phyloP scores from a whole-genome alignment of 2,113 vertebrate genomes.

The Tachysurus vachellii region DNA sequence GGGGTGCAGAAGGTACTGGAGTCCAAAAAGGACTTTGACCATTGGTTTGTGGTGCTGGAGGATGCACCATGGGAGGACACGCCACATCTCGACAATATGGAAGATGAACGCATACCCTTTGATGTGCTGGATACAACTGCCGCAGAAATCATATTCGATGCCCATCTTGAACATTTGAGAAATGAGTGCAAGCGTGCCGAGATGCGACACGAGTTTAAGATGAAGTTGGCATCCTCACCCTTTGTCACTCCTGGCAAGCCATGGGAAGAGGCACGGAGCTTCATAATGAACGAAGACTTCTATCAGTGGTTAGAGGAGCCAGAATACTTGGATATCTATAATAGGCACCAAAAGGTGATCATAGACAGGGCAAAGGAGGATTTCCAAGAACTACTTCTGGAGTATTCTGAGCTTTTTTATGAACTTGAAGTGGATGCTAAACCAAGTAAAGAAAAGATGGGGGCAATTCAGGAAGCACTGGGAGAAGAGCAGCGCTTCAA shows the following conservation, averaged over 20 bases:
- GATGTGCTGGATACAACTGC: conserved; percentile 86
- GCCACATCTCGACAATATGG: conserved; percentile 85
- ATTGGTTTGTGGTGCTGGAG: conserved; percentile 94
- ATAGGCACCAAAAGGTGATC: conserved; percentile 93
- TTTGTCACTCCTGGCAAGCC: conserved; percentile 95
- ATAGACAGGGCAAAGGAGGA: conserved; percentile 96
- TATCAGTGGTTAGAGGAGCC: conserved; percentile 94
- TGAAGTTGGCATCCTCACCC: conserved; percentile 84
- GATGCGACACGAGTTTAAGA: conserved; percentile 88
- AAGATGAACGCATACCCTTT: conserved; percentile 89
- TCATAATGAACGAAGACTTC: conserved; percentile 97
- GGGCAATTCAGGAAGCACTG: conserved; percentile 93
- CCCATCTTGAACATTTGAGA: conserved; percentile 87
- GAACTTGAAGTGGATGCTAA: conserved; percentile 96
- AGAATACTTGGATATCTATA: conserved; percentile 91
- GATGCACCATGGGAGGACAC: conserved; percentile 94
- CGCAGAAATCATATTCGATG: conserved; percentile 84
- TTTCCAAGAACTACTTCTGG: conserved; percentile 92
- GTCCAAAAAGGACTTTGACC: conserved; percentile 86
- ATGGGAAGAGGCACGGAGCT: conserved; percentile 96
- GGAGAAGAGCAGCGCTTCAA: conserved; percentile 95
- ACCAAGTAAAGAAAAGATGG: conserved; percentile 99
- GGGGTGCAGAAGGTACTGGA: conserved; percentile 89
- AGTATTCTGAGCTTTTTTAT: conserved; percentile 97
- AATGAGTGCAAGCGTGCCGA: conserved; percentile 86